These are phyloP conservation scores for Xanthia togata DNA, from an alignment of 2,888 invertebrate genomes.

Conservation along the genomic window DNA sequence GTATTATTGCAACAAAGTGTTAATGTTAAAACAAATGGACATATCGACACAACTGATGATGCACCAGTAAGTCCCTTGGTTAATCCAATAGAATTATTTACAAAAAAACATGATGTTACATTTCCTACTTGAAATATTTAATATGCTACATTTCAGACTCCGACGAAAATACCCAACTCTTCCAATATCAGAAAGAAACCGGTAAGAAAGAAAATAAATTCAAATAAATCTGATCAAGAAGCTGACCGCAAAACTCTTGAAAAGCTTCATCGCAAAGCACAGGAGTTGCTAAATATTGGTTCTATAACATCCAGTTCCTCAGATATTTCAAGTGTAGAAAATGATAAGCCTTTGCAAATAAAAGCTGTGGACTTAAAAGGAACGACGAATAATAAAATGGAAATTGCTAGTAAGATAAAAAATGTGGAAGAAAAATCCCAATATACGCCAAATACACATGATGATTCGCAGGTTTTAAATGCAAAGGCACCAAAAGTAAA, in stretches of 20 bases:
- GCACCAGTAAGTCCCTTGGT: conserved; percentile 44
- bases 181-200: conserved; percentile 50
- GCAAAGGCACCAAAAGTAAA: conserved; percentile 45
- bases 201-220: conserved; percentile 52
- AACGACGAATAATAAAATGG: conserved; percentile 27
- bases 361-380: conserved; percentile 41
- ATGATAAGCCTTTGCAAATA: conserved; percentile 54
- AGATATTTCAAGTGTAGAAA: conserved; percentile 77
- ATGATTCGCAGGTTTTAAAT: conserved; percentile 27
- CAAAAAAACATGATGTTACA: background rate
- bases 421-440: conserved; percentile 22
- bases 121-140: background rate
- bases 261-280: conserved; percentile 84
- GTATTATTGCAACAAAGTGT: conserved; percentile 75
- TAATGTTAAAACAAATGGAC: conserved; percentile 61
- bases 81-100: background rate
- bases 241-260: conserved; percentile 78
- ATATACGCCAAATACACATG: conserved; percentile 9
- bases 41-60: conserved; percentile 54
- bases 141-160: conserved; percentile 50
- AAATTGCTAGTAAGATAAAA: conserved; percentile 32
- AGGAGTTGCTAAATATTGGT: conserved; percentile 82
- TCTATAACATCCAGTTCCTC: conserved; percentile 81
- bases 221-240: conserved; percentile 67
- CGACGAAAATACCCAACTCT: conserved; percentile 33